Percentiles rank a stretch among this genome's conserved stretches.
phyloP scores from a whole-genome alignment of 2,888 invertebrate genomes.

The Drosophila anomelani region DNA sequence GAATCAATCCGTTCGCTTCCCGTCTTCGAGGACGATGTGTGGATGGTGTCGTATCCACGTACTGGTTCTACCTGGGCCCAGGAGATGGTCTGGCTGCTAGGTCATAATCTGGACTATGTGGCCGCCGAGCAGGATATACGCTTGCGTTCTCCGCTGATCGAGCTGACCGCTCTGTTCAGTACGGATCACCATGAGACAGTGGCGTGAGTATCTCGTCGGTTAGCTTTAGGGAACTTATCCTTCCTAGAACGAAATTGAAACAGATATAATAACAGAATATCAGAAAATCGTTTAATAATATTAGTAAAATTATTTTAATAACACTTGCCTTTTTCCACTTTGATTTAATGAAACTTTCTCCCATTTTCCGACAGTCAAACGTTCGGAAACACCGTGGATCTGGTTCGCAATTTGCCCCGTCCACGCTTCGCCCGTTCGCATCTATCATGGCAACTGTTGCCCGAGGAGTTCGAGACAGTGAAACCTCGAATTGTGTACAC shows the following conservation, averaged over 20 bases:
- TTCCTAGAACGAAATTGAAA: background rate
- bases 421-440: constrained; percentile 92
- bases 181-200: constrained; percentile 87
- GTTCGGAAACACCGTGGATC: constrained; percentile 90
- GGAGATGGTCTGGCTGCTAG: constrained; percentile 96
- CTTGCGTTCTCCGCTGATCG: constrained; percentile 90
- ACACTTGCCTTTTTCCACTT: background rate
- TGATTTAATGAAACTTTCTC: constrained; percentile 6
- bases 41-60: constrained; percentile 95
- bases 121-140: constrained; percentile 88
- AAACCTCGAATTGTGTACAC: constrained; percentile 95
- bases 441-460: constrained; percentile 90
- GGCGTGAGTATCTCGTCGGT: constrained; percentile 83
- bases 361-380: constrained; percentile 62
- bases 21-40: constrained; percentile 91
- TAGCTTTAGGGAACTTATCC: too few relatives aligned
- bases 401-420: constrained; percentile 88
- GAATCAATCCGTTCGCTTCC: constrained; percentile 90
- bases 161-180: constrained; percentile 88
- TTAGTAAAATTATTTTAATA: background rate
- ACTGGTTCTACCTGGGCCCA: constrained; percentile 97
- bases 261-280: background rate
- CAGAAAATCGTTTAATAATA: too few relatives aligned
- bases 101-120: constrained; percentile 91
- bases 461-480: constrained; percentile 87